A percentile compares a stretch with the other conserved stretches of the same genome.
Evolutionary conservation across 2,113 vertebrate genomes (phyloP).

Genomic region (Erythrolamprus reginae): DNA sequence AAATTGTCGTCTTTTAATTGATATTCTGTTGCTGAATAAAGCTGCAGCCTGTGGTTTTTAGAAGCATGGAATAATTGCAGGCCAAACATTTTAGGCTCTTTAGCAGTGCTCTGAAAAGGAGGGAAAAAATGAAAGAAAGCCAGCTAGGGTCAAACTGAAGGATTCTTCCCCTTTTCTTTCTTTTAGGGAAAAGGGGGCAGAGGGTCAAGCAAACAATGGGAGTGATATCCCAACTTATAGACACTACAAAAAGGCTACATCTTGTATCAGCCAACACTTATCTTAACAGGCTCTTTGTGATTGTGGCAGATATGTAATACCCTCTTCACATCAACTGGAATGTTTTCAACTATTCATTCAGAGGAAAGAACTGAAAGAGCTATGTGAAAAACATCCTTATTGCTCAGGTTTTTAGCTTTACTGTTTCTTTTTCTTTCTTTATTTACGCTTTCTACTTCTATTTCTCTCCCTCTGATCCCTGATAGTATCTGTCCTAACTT

Average conservation of each 20-base stretch:
- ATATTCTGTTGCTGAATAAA: conserved; percentile 1
- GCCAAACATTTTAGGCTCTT: neutral
- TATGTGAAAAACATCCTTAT: conserved; percentile 36
- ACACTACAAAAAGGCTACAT: neutral
- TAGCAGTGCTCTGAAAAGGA: neutral
- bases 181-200: neutral
- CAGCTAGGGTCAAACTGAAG: neutral
- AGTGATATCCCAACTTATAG: conserved; percentile 15
- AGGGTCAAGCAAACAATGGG: conserved; percentile 29
- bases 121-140: neutral
- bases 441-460: conserved; percentile 34
- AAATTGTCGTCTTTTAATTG: conserved; percentile 7
- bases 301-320: conserved; percentile 40
- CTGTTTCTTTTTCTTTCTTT: conserved; percentile 32
- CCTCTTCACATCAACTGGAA: conserved; percentile 37
- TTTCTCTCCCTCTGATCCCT: conserved; percentile 1
- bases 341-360: conserved; percentile 51
- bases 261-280: conserved; percentile 24
- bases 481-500: conserved; percentile 27
- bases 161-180: neutral
- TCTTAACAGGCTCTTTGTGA: conserved; percentile 40
- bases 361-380: conserved; percentile 36
- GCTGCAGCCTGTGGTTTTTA: neutral
- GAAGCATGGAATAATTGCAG: neutral
- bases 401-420: conserved; percentile 28